Evolutionary conservation across 2,113 vertebrate genomes (phyloP), one percentile per base, ranked within the genome.

Genomic region (Gavia stellata): DNA sequence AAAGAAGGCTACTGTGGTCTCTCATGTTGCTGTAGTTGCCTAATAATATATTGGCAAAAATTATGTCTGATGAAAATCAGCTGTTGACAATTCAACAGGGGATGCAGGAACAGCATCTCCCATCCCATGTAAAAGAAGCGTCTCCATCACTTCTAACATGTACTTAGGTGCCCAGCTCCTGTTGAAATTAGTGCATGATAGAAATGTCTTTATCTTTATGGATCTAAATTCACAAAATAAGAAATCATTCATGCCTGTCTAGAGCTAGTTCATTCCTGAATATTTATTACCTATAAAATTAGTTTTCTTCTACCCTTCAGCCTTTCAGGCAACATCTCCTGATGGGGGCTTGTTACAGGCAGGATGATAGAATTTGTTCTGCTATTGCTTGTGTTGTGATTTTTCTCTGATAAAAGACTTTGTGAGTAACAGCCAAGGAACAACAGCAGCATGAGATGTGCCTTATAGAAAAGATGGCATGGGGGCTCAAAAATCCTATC

Each of bases 401-500:
- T 75, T 59, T 75, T 61, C 52, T 49, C 49, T 65, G 40, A 66
- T 62, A 42, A 78, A 88, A 59, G 70, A 61, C 31, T 23, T 28
- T 47, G 31, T 34, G n/a, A 70, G 23, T 36, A 74, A 45, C 18
- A 82, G 44, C 47, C 63, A 40, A 78, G 52, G 50, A 87, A 70
- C 17, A 61, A 17, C 23, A 58, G 72, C 1, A 1, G 28, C 0
- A 0, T 42, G 40, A 81, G 25, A 33, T 45, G 59, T 52, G 63
- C 40, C 75, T 56, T 61, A 21, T 5, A 47, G 53, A 47, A 83
- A 45, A 68, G 24, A 23, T 42, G 67, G 10, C 23, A 9, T 9
- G 17, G 31, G 38, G 18, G 45, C 44, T 62, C n/a, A 71, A 49
- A 81, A 77, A 56, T 78, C 29, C n/a, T 47, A 17, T 71, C 44